Evolutionary conservation across 2,113 vertebrate species (phyloP).

Genomic region (Otolemur garnettii): DNA sequence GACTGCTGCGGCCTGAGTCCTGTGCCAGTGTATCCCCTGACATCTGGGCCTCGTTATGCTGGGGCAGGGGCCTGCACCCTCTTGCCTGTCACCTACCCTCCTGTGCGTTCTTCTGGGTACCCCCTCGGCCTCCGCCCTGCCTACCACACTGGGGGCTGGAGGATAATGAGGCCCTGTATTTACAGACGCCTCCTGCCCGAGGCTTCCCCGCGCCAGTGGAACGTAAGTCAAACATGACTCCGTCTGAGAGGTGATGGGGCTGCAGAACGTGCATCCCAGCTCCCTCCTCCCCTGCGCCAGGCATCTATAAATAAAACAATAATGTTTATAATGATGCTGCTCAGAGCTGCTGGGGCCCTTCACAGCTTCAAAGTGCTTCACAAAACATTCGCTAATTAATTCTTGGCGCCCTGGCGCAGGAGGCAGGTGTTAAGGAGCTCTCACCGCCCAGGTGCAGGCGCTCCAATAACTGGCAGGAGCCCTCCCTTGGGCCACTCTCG

Average conservation of each 20-base stretch:
- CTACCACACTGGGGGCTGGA: not conserved
- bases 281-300: not conserved
- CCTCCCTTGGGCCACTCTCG: no score
- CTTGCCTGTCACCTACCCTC: not conserved
- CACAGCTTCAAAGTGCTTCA: constrained; percentile 68
- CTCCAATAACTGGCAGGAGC: not conserved
- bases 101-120: not conserved
- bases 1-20: not conserved
- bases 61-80: no score
- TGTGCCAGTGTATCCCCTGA: accelerated
- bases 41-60: accelerated
- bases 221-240: constrained; percentile 35
- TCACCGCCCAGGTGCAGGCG: not conserved
- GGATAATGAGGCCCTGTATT: constrained; percentile 35
- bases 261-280: not conserved
- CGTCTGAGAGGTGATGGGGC: constrained; percentile 34
- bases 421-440: constrained; percentile 47
- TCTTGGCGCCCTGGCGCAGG: not conserved
- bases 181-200: constrained; percentile 52
- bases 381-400: constrained; percentile 50
- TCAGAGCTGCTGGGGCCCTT: constrained; percentile 22
- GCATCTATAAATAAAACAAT: constrained; percentile 61
- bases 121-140: not conserved
- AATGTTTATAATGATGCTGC: constrained; percentile 45
- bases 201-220: constrained; percentile 59